Evolutionary conservation across 1,140 invertebrate genomes (phyloP).

Genomic region (Calephelis nemesis): DNA sequence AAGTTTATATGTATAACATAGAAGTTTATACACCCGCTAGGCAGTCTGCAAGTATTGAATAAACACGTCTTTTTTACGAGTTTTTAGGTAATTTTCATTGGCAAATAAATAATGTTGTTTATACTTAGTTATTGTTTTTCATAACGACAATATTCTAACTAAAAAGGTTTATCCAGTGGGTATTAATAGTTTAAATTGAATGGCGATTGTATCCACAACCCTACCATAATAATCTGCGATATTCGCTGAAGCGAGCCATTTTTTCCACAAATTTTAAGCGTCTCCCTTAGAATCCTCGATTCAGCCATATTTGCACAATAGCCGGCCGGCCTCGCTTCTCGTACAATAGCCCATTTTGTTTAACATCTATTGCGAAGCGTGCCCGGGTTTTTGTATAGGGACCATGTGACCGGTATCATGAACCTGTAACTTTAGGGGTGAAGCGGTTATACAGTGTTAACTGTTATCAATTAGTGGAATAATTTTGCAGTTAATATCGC

Average conservation of each 20-base stretch:
- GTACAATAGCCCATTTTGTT: conserved; percentile 63
- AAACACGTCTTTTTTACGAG: too few relatives aligned
- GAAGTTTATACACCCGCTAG: too few relatives aligned
- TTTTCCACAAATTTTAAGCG: conserved; percentile 74
- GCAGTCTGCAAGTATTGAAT: too few relatives aligned
- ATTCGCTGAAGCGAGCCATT: conserved; percentile 47
- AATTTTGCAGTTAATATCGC: too few relatives aligned
- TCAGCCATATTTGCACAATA: conserved; percentile 73
- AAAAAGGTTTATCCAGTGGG: too few relatives aligned
- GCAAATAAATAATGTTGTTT: too few relatives aligned
- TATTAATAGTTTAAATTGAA: too few relatives aligned
- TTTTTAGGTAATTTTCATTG: too few relatives aligned
- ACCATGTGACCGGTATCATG: conserved; percentile 40
- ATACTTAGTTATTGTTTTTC: too few relatives aligned
- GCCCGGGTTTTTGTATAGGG: conserved; percentile 57
- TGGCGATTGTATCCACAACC: conserved; percentile 37
- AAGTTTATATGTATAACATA: too few relatives aligned
- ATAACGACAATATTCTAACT: too few relatives aligned
- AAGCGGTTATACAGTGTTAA: conserved; percentile 38
- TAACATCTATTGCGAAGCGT: conserved; percentile 64
- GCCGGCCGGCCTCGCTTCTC: conserved; percentile 51
- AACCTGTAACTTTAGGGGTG: conserved; percentile 48
- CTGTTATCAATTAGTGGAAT: too few relatives aligned
- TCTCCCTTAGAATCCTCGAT: conserved; percentile 62
- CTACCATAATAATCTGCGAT: conserved; percentile 48